Base-by-base conservation (phyloP, 2,888 invertebrate genomes). In the Druceiella hillmani region DNA sequence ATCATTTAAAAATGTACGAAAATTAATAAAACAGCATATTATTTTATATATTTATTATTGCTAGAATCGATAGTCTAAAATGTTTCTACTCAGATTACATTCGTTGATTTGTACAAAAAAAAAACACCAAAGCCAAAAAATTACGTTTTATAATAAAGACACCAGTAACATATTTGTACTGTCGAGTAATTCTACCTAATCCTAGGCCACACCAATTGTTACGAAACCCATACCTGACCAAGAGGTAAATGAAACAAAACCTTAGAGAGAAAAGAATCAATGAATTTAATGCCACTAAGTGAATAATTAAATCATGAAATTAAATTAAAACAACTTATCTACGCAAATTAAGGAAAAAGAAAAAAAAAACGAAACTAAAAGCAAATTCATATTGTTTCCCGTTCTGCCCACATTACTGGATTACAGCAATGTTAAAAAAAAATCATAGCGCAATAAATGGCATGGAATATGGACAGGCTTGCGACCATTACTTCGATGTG, bases 31-130 rank as follows among this genome's bases (percentile, higher is more conserved):
- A n/a, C n/a, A n/a, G n/a, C n/a, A n/a, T n/a, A n/a, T n/a, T n/a
- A n/a, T n/a, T n/a, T n/a, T 61, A 54, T 57, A 53, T 55, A 55
- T 53, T 57, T 59, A 71, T 71, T 72, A 72, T 72, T 72, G 72
- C 72, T 72, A 72, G 69, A 66, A 70, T 72, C 44, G 45, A 71
- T 71, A 70, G 46, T 48, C 49, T 49, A 49, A 46, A 46, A 68
- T 68, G 67, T 65, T 67, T 66, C 72, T 72, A 72, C 69, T 66
- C 71, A 67, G 72, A 72, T 71, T 72, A 71, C 68, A 71, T 72
- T 72, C 72, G 72, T 71, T 72, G 72, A 72, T 70, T 65, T 61
- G 62, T 59, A 66, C 67, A 64, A 65, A 64, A 66, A 66, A 64
- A 62, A 65, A 67, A 64, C 45, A 47, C 47, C 65, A 66, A 68